Conservation (phyloP, 2,888 invertebrate species). For the Panzeria rudis region DNA sequence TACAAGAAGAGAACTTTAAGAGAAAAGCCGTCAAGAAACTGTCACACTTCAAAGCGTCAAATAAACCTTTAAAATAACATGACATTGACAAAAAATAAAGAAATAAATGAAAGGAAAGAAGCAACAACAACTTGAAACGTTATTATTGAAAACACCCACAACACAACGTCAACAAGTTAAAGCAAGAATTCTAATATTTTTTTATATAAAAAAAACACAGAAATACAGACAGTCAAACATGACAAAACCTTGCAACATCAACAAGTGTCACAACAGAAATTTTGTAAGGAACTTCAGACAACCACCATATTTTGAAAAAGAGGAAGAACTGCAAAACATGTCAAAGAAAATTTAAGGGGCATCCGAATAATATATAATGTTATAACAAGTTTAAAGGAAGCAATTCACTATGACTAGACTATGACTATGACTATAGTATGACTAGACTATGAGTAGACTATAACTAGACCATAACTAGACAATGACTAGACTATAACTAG, state of each 20-base stretch:
- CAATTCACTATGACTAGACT: background rate
- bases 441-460: background rate
- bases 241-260: conserved; percentile 44
- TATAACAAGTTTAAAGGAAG: too few species aligned
- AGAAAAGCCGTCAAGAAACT: conserved; percentile 59
- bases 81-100: conserved; percentile 59
- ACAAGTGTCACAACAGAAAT: conserved; percentile 65
- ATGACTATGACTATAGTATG: too few species aligned
- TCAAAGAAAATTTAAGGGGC: background rate
- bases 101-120: conserved; percentile 11
- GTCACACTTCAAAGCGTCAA: conserved; percentile 72
- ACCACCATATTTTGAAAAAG: conserved; percentile 33
- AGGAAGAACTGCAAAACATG: conserved; percentile 2
- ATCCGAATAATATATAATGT: background rate
- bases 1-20: conserved; percentile 24
- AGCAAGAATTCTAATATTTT: conserved; percentile 33
- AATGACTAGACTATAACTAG: background rate
- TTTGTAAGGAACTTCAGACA: conserved; percentile 38
- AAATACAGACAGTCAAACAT: conserved; percentile 3
- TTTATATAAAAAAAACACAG: background rate
- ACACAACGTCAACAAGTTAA: conserved; percentile 23
- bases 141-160: conserved; percentile 35
- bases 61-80: conserved; percentile 64
- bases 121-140: conserved; percentile 35
- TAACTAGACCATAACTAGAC: background rate